Evolutionary conservation across 2,888 invertebrate species (phyloP), one percentile per base, ranked within the genome.

Genomic region (Odontocerum albicorne): DNA sequence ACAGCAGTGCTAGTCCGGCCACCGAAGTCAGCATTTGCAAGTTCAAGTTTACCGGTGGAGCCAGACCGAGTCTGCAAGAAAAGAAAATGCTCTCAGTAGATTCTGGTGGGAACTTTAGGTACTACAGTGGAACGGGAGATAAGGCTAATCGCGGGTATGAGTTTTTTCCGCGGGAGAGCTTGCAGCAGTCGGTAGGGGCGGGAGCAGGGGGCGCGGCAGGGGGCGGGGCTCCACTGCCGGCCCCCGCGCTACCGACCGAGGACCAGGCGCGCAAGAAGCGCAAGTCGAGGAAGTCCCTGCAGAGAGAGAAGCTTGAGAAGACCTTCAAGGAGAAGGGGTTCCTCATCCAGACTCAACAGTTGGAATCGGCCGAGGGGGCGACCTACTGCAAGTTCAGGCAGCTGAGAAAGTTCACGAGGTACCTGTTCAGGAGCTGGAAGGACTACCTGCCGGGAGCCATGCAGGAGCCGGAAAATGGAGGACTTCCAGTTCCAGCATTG

Each of bases 311-410:
- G 67, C 73, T 95, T 4, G 94, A 94, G 70, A 91, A 92, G 69
- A 93, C 93, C 0, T 94, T 95, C 68, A 91, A 92, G 65, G 94
- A 94, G 67, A 93, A 93, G 66, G 94, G 94, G 0, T 94, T 95
- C 68, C 75, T 95, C 42, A 94, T 95, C 51, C 94, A 95, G 68
- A 95, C 94, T 0, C 94, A 95, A 68, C 94, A 95, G 68, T 73
- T 94, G 45, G 92, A 94, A 67, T 92, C 92, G 0, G 93, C 94
- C 0, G 94, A 95, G 67, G 94, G 94, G 0, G 93, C 94, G 0
- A 94, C 94, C 0, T 95, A 94, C 66, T 95, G 95, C 71, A 95
- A 95, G 70, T 95, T 95, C 68, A 74, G 94, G 40, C 94, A 95
- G 67, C 74, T 95, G 19, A 79, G 92, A 61, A 95, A 95, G 70